Evolutionary conservation across 2,797 vertebrate genomes (phyloP).

Genomic region (Chaetophractus vellerosus): DNA sequence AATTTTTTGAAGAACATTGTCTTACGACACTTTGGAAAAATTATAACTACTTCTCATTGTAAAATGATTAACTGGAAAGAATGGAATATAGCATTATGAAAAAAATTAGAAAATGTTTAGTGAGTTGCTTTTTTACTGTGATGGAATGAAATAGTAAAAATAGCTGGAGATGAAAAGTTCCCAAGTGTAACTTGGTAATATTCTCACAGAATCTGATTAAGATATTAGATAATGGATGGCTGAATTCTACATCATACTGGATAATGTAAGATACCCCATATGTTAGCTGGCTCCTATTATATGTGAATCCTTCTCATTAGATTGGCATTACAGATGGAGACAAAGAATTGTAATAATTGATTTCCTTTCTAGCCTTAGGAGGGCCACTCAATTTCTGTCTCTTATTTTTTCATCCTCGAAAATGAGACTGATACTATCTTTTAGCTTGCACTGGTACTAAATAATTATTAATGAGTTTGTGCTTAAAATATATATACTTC

Average conservation of each 20-base stretch:
- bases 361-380: conserved; percentile 31
- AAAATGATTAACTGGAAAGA: background rate
- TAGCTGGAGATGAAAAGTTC: background rate
- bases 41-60: background rate
- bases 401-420: background rate
- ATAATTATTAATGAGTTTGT: conserved; percentile 24
- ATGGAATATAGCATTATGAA: background rate
- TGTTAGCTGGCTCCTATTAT: background rate
- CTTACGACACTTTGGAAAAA: conserved; percentile 11
- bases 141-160: conserved; percentile 22
- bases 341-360: background rate
- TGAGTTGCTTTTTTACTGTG: background rate
- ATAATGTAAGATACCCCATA: background rate
- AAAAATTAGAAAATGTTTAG: conserved; percentile 19
- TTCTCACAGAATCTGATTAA: background rate
- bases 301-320: background rate
- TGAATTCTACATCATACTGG: background rate
- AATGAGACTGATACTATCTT: background rate
- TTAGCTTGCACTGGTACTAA: background rate
- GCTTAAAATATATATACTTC: conserved; percentile 21
- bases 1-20: background rate
- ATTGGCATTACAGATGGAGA: conserved; percentile 1
- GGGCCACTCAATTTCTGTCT: background rate
- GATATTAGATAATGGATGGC: background rate
- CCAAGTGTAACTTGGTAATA: background rate